Base-by-base conservation (phyloP, 64 coral and sea anemone genomes). In the Stylophora pistillata region DNA sequence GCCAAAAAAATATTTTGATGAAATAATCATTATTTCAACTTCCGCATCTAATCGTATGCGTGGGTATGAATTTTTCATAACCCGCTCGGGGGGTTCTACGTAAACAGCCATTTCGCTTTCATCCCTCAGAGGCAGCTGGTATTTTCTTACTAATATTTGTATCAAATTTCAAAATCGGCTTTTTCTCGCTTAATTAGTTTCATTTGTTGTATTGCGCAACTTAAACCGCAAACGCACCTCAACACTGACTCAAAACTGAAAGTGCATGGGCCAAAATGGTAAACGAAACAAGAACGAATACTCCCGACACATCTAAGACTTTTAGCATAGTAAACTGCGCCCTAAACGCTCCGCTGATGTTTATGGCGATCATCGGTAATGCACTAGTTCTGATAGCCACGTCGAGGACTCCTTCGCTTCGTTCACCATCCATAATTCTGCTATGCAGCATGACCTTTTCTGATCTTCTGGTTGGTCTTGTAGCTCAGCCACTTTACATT, bases 381-480 rank as follows among this genome's bases (percentile, higher is more conserved):
- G 11, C 23, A 28, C 47, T 84, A 33, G 23, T 69, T 2, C 17
- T 84, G 6, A 7, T 15, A 0, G 23, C 80, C 0, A 26, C 69
- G 1, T 55, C 53, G 62, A 69, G 21, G 37, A 27, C 80, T 47
- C 37, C 34, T 27, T 69, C 61, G 33, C 80, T 70, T 52, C 31
- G 34, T 28, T 54, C 80, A 54, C 31, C 80, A 2, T 68, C 61
- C 23, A 70, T 0, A 10, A 21, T 54, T 68, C 69, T 84, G 1
- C 23, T 84, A 0, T 69, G 80, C 61, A 84, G 4, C 54, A 34
- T 84, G 18, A 62, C 80, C 16, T 5, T 70, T 11, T 84, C 80
- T 0, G 80, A 84, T 34, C 80, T 84, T 23, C 62, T 84, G 1
- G 80, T 84, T 69, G 80, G 80, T 0, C 2, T 84, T 54, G 11